phyloP scores from a whole-genome alignment of 2,797 vertebrate genomes.

The Cottoperca gobio region DNA sequence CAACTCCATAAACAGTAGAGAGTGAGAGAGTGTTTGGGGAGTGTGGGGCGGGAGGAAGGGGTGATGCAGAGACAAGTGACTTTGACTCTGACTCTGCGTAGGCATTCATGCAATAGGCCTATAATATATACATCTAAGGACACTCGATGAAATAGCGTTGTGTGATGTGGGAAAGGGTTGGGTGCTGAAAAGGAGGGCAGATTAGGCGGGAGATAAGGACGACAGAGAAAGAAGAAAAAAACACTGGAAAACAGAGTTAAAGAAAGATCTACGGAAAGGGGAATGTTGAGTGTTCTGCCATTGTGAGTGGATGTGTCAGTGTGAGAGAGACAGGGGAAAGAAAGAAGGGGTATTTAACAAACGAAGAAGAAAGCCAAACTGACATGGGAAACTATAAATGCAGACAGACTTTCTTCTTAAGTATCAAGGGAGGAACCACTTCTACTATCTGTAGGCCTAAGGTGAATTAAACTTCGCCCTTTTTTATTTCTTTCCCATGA shows the following conservation, averaged over 20 bases:
- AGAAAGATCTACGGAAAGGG: conserved; percentile 61
- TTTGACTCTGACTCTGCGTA: conserved; percentile 64
- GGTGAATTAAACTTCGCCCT: conserved; percentile 23
- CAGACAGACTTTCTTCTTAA: conserved; percentile 48
- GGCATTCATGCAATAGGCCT: conserved; percentile 33
- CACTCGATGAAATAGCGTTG: conserved; percentile 48
- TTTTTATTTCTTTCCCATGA: conserved; percentile 11
- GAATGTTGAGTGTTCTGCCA: conserved; percentile 73
- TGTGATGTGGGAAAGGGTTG: conserved; percentile 57
- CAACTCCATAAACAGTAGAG: conserved; percentile 76
- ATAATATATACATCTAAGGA: conserved; percentile 73
- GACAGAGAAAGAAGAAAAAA: conserved; percentile 20
- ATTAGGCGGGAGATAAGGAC: conserved; percentile 59
- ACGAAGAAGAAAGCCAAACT: conserved; percentile 64
- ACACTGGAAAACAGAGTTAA: conserved; percentile 32
- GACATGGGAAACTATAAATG: conserved; percentile 65
- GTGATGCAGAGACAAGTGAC: conserved; percentile 62
- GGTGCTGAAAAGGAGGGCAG: conserved; percentile 49
- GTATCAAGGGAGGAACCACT: conserved; percentile 41
- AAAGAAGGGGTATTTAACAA: conserved; percentile 62
- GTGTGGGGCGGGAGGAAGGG: conserved; percentile 37
- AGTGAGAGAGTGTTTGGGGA: conserved; percentile 60
- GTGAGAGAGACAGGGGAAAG: conserved; percentile 30
- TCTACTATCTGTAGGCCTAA: conserved; percentile 25
- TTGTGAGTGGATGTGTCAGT: conserved; percentile 59